Percentiles rank a stretch among this genome's conserved stretches.
Evolutionary conservation across 2,888 invertebrate genomes (phyloP).

Genomic region (Eristalis tenax): DNA sequence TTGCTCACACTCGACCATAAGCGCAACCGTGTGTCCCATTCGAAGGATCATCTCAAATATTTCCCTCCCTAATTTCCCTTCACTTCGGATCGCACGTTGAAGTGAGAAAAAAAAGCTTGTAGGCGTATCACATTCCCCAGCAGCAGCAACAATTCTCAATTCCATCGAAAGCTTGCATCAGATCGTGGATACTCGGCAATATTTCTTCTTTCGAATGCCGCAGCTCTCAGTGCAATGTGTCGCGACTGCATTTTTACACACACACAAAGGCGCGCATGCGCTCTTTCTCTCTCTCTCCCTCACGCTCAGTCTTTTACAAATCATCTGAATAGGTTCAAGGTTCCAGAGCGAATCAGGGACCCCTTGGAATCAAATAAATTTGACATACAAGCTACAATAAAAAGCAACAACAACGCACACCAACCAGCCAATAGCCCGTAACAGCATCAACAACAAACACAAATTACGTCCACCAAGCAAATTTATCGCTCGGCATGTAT

Average conservation of each 20-base stretch:
- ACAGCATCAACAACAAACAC: conserved; percentile 66
- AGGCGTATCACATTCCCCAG: neutral
- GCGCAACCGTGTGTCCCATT: no score
- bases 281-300: neutral
- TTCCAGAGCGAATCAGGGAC: conserved; percentile 56
- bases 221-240: neutral
- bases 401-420: conserved; percentile 54
- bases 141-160: neutral
- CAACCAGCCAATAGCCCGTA: conserved; percentile 39
- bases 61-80: neutral
- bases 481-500: conserved; percentile 68
- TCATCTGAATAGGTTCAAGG: conserved; percentile 70
- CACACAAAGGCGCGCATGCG: neutral
- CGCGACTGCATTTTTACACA: conserved; percentile 14
- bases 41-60: no score
- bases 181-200: neutral
- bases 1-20: no score
- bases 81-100: neutral
- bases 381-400: conserved; percentile 57
- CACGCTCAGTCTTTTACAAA: conserved; percentile 21
- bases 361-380: conserved; percentile 70
- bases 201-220: conserved; percentile 20
- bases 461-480: conserved; percentile 59
- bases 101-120: neutral
- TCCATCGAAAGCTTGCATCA: neutral